Evolutionary conservation across 2,888 invertebrate genomes (phyloP).

Genomic region (Microplitis manilae): DNA sequence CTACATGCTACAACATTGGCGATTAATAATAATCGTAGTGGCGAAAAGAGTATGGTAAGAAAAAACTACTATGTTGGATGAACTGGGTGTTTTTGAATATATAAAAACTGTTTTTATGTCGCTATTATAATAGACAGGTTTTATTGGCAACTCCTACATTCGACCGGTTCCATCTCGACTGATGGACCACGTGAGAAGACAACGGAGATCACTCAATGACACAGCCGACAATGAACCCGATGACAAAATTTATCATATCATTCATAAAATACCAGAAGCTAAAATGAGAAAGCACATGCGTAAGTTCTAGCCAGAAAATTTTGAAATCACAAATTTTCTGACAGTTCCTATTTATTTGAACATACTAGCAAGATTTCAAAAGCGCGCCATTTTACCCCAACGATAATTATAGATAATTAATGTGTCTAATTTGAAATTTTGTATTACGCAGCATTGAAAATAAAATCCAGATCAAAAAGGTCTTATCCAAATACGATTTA

Average conservation of each 20-base stretch:
- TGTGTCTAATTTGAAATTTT: neutral
- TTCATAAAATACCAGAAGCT: constrained; percentile 23
- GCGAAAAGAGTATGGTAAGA: neutral
- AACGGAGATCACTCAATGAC: constrained; percentile 20
- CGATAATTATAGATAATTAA: no score
- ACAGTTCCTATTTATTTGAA: neutral
- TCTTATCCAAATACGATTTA: constrained; percentile 9
- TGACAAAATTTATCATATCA: constrained; percentile 36
- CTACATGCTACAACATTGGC: neutral
- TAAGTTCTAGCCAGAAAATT: neutral
- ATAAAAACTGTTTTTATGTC: neutral
- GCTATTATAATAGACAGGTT: constrained; percentile 34
- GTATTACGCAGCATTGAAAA: neutral
- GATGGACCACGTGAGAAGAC: neutral
- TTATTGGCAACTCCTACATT: constrained; percentile 23
- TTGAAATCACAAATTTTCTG: neutral
- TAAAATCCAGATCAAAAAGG: neutral
- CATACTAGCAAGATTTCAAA: no score
- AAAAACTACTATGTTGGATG: neutral
- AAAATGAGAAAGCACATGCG: constrained; percentile 19
- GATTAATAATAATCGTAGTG: neutral
- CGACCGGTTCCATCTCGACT: constrained; percentile 40
- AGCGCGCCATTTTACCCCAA: no score
- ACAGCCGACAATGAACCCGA: constrained; percentile 4
- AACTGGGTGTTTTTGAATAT: no score